Conservation (phyloP, 2,888 invertebrate species). For the Andrena fulva region DNA sequence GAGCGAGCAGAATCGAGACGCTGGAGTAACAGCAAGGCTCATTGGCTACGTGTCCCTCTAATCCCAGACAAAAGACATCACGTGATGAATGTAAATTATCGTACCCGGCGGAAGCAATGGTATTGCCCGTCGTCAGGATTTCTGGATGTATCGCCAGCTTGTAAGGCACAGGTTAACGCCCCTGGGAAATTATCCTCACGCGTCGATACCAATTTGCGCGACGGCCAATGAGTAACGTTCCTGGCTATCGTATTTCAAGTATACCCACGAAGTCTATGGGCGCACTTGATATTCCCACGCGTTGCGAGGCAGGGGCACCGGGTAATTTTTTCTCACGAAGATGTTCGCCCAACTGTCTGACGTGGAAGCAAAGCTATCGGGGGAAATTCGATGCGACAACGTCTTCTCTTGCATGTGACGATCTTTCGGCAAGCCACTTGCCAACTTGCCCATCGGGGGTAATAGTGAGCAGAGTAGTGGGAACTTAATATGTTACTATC, state of each 20-base stretch:
- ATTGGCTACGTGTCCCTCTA: slow-evolving; percentile 9
- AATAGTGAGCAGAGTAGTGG: too few relatives aligned
- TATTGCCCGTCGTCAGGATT: slow-evolving; percentile 29
- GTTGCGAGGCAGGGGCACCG: neutral
- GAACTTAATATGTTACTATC: too few relatives aligned
- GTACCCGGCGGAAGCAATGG: slow-evolving; percentile 46
- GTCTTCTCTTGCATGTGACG: neutral
- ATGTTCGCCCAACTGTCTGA: neutral
- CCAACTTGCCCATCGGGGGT: too few relatives aligned
- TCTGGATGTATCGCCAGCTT: slow-evolving; percentile 48
- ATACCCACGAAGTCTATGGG: slow-evolving; percentile 6
- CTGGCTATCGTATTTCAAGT: slow-evolving; percentile 46
- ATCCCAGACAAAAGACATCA: too few relatives aligned
- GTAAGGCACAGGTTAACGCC: slow-evolving; percentile 72
- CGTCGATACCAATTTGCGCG: slow-evolving; percentile 69
- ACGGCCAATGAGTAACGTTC: slow-evolving; percentile 63
- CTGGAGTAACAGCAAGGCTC: too few relatives aligned
- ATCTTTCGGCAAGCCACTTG: too few relatives aligned
- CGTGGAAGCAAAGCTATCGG: neutral
- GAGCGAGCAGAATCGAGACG: too few relatives aligned
- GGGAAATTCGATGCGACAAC: neutral
- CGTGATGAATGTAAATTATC: neutral
- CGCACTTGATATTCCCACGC: slow-evolving; percentile 43
- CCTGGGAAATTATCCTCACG: slow-evolving; percentile 74
- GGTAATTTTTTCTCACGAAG: slow-evolving; percentile 43